Evolutionary conservation across 2,888 invertebrate genomes (phyloP).

Genomic region (Salticus scenicus): DNA sequence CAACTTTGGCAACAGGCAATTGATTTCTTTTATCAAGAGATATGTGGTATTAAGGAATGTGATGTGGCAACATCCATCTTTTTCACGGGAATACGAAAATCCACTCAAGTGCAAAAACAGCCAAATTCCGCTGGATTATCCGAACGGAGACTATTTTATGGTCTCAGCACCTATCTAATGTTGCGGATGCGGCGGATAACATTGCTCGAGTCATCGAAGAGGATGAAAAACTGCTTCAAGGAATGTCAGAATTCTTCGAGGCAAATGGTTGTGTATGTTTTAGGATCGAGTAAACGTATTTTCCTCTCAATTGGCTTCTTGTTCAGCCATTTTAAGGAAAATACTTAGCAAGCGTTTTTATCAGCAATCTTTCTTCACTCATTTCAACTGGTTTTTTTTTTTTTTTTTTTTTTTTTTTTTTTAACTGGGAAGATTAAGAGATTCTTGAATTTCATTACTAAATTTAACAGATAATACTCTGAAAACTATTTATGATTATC

Average conservation of each 20-base stretch:
- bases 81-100: slow-evolving; percentile 15
- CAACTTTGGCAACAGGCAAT: not conserved
- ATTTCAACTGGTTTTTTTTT: too few species aligned
- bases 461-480: too few species aligned
- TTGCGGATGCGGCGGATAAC: slow-evolving; percentile 14
- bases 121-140: slow-evolving; percentile 51
- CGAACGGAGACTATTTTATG: slow-evolving; percentile 49
- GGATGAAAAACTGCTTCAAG: slow-evolving; percentile 27
- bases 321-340: not conserved
- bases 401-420: too few species aligned
- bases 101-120: slow-evolving; percentile 28
- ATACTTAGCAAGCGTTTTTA: slow-evolving; percentile 1
- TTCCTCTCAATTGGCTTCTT: not conserved
- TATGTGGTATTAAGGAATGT: slow-evolving; percentile 33
- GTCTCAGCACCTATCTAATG: slow-evolving; percentile 24
- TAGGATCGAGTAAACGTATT: not conserved
- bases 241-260: slow-evolving; percentile 26
- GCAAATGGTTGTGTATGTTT: slow-evolving; percentile 4
- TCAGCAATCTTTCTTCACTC: too few species aligned
- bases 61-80: slow-evolving; percentile 45
- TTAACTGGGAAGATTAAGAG: too few species aligned
- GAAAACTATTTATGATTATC: too few species aligned
- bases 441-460: too few species aligned
- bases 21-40: slow-evolving; percentile 8
- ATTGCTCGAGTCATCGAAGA: slow-evolving; percentile 36